Evolutionary conservation across 2,113 vertebrate species (phyloP), one percentile per base, ranked within the genome.

Genomic region (Hemibagrus wyckioides): DNA sequence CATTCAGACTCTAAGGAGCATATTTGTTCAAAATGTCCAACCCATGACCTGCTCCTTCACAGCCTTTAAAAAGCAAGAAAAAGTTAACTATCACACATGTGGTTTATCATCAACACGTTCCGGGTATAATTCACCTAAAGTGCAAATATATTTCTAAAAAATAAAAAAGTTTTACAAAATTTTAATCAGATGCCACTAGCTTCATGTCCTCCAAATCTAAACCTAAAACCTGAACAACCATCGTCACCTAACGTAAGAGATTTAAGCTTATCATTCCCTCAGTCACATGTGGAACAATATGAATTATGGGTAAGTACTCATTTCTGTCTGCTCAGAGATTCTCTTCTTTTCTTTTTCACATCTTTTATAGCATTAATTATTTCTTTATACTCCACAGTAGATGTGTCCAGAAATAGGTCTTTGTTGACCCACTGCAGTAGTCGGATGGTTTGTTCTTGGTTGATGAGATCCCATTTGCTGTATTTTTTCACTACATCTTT

Each of bases 401-500:
- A 57, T 41, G 21, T 85, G 19, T 76, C 36, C 25, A 85, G 28
- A 76, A 57, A 85, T 13, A 9, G 1, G 50, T 85, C 67, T 36
- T 85, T 39, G 4, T 85, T 48, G 23, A 85, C 67, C 83, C 83
- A 85, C 0, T 39, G 14, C 14, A 85, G 50, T 19, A 85, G 33
- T 19, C 69, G 50, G 0, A 36, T 39, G 23, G 11, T 25, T 57
- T 85, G 83, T 2, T 11, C 7, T 28, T 59, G 67, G 69, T 85
- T 8, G 6, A 85, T 85, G 7, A 57, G 69, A 41, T 57, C 52
- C 69, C 52, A 57, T 28, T 59, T 75, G 67, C 52, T 57, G 67
- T 85, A 85, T 17, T 57, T 75, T 57, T 85, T 85, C 50, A 85
- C 36, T 0, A 85, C 57, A 13, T 85, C 48, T 36, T 30, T 75